Conservation (phyloP, 1,140 invertebrate species). For the Drosophila bocqueti region DNA sequence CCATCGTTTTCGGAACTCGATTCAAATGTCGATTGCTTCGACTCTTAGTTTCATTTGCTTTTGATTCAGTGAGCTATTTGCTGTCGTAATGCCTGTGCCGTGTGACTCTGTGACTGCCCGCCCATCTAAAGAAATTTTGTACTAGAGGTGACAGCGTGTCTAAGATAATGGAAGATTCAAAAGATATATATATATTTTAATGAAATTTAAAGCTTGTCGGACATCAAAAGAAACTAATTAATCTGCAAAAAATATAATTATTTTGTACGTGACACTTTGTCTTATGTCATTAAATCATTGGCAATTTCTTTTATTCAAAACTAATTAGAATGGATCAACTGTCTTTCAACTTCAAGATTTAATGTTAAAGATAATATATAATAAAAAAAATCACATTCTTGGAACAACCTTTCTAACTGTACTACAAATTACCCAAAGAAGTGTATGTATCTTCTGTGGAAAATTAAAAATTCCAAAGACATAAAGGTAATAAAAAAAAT, state of each 20-base stretch:
- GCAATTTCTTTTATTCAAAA: neutral
- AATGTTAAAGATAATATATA: neutral
- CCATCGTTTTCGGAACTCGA: constrained; percentile 17
- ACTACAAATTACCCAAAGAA: neutral
- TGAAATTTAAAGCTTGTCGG: neutral
- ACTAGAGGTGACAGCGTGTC: constrained; percentile 35
- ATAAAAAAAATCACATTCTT: neutral
- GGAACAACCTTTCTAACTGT: neutral
- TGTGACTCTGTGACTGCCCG: constrained; percentile 44
- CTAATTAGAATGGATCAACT: neutral
- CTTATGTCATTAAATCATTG: too few relatives aligned
- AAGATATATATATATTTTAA: too few relatives aligned
- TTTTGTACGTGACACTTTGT: neutral
- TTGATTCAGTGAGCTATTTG: constrained; percentile 54
- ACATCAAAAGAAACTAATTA: neutral
- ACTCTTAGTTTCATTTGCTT: constrained; percentile 37
- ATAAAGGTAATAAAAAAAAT: constrained; percentile 2
- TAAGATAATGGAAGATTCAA: neutral
- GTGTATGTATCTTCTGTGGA: too few relatives aligned
- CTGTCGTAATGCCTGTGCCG: constrained; percentile 44
- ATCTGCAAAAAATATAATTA: neutral
- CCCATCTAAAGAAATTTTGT: constrained; percentile 20
- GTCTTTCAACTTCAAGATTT: neutral
- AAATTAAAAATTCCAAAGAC: neutral
- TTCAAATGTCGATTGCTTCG: constrained; percentile 29